Conservation (phyloP, 2,888 invertebrate species). For the Pyrrhosoma nymphula region DNA sequence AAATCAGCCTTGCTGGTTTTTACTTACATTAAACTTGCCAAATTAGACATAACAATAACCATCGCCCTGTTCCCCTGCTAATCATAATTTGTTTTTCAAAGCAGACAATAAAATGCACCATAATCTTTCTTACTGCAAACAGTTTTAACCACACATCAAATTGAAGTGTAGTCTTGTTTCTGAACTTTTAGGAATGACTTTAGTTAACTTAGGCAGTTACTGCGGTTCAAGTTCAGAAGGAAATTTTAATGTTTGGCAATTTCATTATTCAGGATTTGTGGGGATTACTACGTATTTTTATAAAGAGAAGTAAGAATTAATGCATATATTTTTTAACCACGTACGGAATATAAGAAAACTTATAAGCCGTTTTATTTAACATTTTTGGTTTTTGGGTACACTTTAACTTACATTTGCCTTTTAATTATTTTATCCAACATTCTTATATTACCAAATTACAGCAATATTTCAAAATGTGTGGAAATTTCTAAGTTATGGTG, state of each 20-base stretch:
- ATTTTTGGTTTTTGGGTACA: background rate
- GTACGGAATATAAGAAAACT: background rate
- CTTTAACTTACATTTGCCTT: background rate
- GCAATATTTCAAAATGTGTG: background rate
- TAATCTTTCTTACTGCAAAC: background rate
- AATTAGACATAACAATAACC: background rate
- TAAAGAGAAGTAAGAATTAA: background rate
- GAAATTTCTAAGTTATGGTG: background rate
- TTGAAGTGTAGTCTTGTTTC: background rate
- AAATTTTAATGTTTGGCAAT: background rate
- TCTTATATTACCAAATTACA: background rate
- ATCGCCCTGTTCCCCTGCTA: background rate
- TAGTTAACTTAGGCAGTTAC: background rate
- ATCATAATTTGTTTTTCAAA: background rate
- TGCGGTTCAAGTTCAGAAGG: background rate
- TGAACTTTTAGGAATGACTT: background rate
- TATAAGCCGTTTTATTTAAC: background rate
- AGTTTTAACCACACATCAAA: background rate
- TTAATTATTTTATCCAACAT: background rate
- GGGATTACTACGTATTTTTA: background rate
- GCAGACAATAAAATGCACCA: background rate
- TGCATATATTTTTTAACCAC: background rate
- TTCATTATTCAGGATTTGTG: background rate
- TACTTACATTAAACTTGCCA: too few relatives aligned
- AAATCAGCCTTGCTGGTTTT: background rate